Base-by-base conservation (phyloP, 1,140 invertebrate genomes). In the Sycobia sp. region DNA sequence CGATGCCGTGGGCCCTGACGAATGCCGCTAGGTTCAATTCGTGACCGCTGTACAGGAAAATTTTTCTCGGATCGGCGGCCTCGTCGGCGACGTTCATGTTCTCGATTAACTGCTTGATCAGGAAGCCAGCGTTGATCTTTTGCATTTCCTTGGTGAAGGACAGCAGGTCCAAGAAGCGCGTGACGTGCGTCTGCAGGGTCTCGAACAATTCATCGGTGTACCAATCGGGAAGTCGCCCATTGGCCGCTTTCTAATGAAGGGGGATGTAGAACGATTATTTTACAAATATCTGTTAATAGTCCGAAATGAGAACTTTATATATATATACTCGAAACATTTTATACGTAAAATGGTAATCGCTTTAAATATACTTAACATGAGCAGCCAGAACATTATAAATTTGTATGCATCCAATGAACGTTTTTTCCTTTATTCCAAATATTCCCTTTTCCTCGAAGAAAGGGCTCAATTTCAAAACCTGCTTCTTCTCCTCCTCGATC, bases 1-100 rank as follows among this genome's bases (percentile, higher is more conserved):
- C 9, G n/a, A 59, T 41, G 3, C 23, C 27, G 2, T 54, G 50
- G 9, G 49, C 23, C 4, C n/a, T 54, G 10, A 23, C 2, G 4
- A 55, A 59, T 11, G 39, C 29, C 14, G 20, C 32, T 9, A 65
- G 3, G 16, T 38, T 59, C 0, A 47, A 16, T 5, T 59, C 62
- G 16, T 65, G 55, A 18, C 29, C 56, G 20, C 55, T 39, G 32
- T 47, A 65, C 10, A 65, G 14, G 29, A 54, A 65, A 13, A 65
- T 54, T 59, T 65, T 65, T 13, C 41, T 34, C 1, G 11, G 22
- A 39, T 55, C 59, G 0, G 2, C 11, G 0, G 4, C 7, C 8
- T 39, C 3, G 1, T 46, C 16, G 0, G 18, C 18, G 5, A 50
- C 5, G 11, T 56, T 38, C n/a, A 58, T 16, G 16, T 64, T 57